A percentile compares a stretch with the other conserved stretches of the same genome.
Evolutionary conservation across 2,113 vertebrate genomes (phyloP).

Genomic region (Lophura nycthemera): DNA sequence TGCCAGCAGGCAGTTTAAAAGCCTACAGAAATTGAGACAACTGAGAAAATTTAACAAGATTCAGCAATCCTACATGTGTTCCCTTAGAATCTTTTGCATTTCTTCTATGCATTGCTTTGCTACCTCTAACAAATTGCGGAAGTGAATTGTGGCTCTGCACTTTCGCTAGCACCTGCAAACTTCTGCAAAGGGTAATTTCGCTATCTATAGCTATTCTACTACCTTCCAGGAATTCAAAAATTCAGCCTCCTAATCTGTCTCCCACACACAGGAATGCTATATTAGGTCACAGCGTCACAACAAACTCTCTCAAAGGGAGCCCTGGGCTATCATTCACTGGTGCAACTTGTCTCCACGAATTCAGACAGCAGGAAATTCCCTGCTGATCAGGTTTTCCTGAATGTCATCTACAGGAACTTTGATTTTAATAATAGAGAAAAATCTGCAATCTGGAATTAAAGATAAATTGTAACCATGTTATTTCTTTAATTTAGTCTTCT

Average conservation of each 20-base stretch:
- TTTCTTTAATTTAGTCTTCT: conserved; percentile 7
- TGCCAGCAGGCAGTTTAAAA: conserved; percentile 37
- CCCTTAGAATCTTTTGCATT: neutral
- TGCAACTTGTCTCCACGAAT: conserved; percentile 43
- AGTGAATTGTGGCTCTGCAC: neutral
- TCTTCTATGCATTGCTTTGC: neutral
- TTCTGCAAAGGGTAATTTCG: neutral
- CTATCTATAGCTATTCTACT: conserved; percentile 46
- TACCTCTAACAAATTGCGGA: neutral
- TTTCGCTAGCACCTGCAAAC: neutral
- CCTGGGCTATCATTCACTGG: conserved; percentile 43
- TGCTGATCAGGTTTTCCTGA: conserved; percentile 71
- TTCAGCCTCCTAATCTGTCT: conserved; percentile 62
- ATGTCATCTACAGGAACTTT: conserved; percentile 57
- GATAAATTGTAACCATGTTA: conserved; percentile 31
- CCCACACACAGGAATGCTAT: conserved; percentile 42
- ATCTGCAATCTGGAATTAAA: conserved; percentile 43
- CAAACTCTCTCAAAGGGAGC: conserved; percentile 31
- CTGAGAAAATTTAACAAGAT: conserved; percentile 38
- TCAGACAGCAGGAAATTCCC: conserved; percentile 76
- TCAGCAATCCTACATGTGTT: neutral
- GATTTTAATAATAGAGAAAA: conserved; percentile 50
- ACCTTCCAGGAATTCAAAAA: conserved; percentile 60
- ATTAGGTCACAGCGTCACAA: conserved; percentile 48
- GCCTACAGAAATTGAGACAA: conserved; percentile 7